These are phyloP conservation scores for Diadegma fenestrale DNA, from an alignment of 2,888 invertebrate species.

Conservation along the genomic window DNA sequence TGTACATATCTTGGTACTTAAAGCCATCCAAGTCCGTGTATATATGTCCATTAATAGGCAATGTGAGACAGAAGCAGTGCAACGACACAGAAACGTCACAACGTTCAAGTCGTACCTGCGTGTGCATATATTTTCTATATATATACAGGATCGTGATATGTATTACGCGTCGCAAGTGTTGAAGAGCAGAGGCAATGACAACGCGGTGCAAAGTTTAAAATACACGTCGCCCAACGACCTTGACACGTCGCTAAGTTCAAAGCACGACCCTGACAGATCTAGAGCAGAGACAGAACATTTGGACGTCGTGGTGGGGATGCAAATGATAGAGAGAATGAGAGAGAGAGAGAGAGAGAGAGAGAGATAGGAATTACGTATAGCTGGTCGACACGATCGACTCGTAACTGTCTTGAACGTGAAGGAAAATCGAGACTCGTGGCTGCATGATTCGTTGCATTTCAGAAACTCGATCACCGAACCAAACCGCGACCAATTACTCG, in stretches of 20 bases:
- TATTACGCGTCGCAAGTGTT: conserved; percentile 18
- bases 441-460: conserved; percentile 20
- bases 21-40: neutral
- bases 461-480: neutral
- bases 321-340: conserved; percentile 49
- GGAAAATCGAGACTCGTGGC: conserved; percentile 31
- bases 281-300: conserved; percentile 61
- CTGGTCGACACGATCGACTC: conserved; percentile 51
- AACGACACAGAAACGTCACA: conserved; percentile 58
- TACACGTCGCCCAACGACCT: conserved; percentile 67
- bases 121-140: conserved; percentile 31
- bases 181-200: conserved; percentile 37
- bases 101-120: conserved; percentile 35
- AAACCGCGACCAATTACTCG: neutral
- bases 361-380: conserved; percentile 48
- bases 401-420: conserved; percentile 37
- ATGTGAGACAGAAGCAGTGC: conserved; percentile 25
- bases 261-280: conserved; percentile 68
- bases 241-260: conserved; percentile 69
- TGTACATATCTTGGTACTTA: neutral
- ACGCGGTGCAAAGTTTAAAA: conserved; percentile 67
- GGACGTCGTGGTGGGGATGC: conserved; percentile 42
- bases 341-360: conserved; percentile 52
- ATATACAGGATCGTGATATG: conserved; percentile 17
- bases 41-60: conserved; percentile 8